Conservation (phyloP, 1,140 invertebrate genomes). For the Meteorus sp. region DNA sequence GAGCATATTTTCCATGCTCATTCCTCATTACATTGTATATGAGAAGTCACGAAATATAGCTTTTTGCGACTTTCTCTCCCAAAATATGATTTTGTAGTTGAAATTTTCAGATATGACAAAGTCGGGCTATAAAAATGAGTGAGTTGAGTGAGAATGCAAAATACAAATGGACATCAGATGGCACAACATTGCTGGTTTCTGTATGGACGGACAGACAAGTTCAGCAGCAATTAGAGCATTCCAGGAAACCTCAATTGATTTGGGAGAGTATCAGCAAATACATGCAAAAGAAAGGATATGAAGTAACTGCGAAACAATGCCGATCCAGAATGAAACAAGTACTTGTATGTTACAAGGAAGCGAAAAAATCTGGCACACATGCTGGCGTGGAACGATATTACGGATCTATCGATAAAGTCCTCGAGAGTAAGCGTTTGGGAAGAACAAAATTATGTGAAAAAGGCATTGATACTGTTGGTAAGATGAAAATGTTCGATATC, state of each 20-base stretch:
- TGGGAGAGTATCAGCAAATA: constrained; percentile 56
- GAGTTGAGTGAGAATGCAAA: constrained; percentile 43
- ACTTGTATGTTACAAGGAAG: constrained; percentile 54
- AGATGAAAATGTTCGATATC: constrained; percentile 12
- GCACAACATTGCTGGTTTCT: constrained; percentile 52
- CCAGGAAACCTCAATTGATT: constrained; percentile 48
- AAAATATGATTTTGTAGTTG: no score
- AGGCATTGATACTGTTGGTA: constrained; percentile 52
- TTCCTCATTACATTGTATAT: no score
- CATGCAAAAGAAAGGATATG: constrained; percentile 56
- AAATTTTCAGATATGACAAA: no score
- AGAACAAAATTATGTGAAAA: constrained; percentile 35
- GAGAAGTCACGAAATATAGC: no score
- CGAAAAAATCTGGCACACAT: constrained; percentile 48
- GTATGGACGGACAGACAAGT: constrained; percentile 56
- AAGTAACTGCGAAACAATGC: constrained; percentile 53
- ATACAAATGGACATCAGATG: constrained; percentile 57
- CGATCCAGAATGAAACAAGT: constrained; percentile 56
- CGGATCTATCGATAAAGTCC: constrained; percentile 51
- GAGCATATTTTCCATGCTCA: no score
- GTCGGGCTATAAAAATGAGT: constrained; percentile 32
- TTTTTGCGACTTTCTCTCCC: no score
- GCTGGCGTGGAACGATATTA: constrained; percentile 55
- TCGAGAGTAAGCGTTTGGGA: constrained; percentile 38
- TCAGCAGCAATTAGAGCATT: constrained; percentile 52